Evolutionary conservation across 2,113 vertebrate genomes (phyloP).

Genomic region (Lepidothrix coronata): DNA sequence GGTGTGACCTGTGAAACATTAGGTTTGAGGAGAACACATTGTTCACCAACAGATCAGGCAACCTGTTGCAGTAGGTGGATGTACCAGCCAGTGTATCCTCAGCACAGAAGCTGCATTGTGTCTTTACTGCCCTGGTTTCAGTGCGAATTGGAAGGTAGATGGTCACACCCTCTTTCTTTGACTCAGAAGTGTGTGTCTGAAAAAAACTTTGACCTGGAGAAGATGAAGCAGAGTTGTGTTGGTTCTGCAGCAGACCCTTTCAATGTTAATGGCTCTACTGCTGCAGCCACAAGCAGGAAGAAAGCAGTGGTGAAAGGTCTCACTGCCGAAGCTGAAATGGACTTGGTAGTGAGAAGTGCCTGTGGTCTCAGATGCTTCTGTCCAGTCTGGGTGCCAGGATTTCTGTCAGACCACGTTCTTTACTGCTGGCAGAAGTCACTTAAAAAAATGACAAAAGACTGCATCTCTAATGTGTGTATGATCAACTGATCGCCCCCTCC

Average conservation of each 20-base stretch:
- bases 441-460: not conserved
- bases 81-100: not conserved
- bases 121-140: not conserved
- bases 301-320: not conserved
- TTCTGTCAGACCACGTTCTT: not conserved
- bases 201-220: not conserved
- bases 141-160: not conserved
- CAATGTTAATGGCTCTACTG: not conserved
- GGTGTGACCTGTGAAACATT: not conserved
- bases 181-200: not conserved
- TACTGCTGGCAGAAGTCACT: not conserved
- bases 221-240: not conserved
- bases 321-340: not conserved
- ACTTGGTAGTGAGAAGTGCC: not conserved
- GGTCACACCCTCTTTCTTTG: not conserved
- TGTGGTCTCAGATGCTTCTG: not conserved
- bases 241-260: not conserved
- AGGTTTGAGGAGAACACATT: not conserved
- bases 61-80: not conserved
- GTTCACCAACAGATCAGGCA: not conserved
- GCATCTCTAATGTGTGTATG: not conserved
- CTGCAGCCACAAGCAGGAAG: not conserved
- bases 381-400: not conserved
- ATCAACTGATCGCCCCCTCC: slow-evolving; percentile 4
- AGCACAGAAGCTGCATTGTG: not conserved